Evolutionary conservation across 2,888 invertebrate genomes (phyloP).

Genomic region (Orchesellides sinensis): DNA sequence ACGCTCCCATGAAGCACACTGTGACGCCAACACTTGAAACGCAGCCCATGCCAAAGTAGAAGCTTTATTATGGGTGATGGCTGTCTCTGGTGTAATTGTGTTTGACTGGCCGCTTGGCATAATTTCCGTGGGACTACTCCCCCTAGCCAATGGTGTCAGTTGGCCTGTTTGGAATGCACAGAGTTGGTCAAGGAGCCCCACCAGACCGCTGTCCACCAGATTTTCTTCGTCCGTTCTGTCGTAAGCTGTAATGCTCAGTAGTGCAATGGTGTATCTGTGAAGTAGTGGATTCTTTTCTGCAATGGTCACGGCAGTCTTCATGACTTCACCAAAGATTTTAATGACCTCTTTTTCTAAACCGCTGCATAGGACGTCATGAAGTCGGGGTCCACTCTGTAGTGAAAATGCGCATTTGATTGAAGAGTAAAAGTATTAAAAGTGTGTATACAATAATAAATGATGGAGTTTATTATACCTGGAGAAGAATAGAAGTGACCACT

Average conservation of each 20-base stretch:
- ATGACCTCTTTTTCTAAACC: conserved; percentile 52
- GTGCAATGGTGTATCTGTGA: conserved; percentile 48
- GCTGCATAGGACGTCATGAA: conserved; percentile 36
- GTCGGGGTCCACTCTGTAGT: conserved; percentile 34
- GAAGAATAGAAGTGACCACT: conserved; percentile 20
- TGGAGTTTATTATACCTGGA: no score
- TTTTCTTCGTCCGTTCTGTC: conserved; percentile 51
- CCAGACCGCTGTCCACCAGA: conserved; percentile 77
- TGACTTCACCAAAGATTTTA: conserved; percentile 38
- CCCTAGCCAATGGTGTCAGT: conserved; percentile 14
- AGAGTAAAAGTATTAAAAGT: no score
- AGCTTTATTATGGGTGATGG: conserved; percentile 23
- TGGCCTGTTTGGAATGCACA: conserved; percentile 73
- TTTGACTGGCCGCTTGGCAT: no score
- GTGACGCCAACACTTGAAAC: conserved; percentile 77
- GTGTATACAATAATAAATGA: no score
- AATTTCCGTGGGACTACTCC: conserved; percentile 19
- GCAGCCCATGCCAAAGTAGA: conserved; percentile 77
- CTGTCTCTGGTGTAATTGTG: not conserved
- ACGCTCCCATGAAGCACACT: conserved; percentile 77
- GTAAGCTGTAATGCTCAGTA: conserved; percentile 53
- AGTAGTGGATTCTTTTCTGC: conserved; percentile 56
- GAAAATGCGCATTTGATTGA: not conserved
- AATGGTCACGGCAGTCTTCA: conserved; percentile 44
- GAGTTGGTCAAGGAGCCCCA: conserved; percentile 77